Evolutionary conservation across 2,113 vertebrate genomes (phyloP), one percentile per base, ranked within the genome.

Genomic region (Clarias batrachus): DNA sequence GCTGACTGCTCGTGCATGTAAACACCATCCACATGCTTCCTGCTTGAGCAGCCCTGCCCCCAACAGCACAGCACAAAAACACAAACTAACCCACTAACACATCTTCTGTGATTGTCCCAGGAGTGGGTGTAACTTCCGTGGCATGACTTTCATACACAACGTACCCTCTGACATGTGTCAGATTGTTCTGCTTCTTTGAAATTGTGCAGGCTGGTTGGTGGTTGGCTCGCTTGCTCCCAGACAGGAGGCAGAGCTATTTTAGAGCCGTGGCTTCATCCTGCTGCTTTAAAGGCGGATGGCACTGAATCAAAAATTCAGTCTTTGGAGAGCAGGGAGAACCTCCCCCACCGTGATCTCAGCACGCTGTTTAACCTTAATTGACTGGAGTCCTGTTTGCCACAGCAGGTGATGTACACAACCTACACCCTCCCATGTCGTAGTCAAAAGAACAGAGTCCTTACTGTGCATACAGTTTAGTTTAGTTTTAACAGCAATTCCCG

Each of bases 1-100:
- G 86, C 89, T 89, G 89, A 89, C 74, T 87, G 57, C 76, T 86
- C 25, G 48, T 63, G 59, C 59, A 82, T 84, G 88, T 87, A 89
- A 89, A 89, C 85, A 88, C 60, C 59, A 33, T 79, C 84, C 85
- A 91, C 74, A 81, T 90, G 90, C 80, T 86, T 90, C 62, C 78
- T 88, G 86, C 74, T 65, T 14, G 66, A 73, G 19, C 60, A 65
- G 77, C 86, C 81, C 71, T 85, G 62, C 85, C 87, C 70, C 57
- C 62, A 56, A 33, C 82, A 56, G 52, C 81, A 9, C 73, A 33
- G 56, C 83, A 25, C 56, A 59, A 30, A 52, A 56, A 23, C 59
- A 56, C 70, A 66, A 81, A 37, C 62, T 16, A 52, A 62, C 65
- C 14, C 68, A 19, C 85, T 14, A 25, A 14, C 48, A 4, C 66